Percentiles rank a stretch among this genome's conserved stretches.
Conservation (phyloP, 2,113 vertebrate genomes). For the Actinemys pallida region DNA sequence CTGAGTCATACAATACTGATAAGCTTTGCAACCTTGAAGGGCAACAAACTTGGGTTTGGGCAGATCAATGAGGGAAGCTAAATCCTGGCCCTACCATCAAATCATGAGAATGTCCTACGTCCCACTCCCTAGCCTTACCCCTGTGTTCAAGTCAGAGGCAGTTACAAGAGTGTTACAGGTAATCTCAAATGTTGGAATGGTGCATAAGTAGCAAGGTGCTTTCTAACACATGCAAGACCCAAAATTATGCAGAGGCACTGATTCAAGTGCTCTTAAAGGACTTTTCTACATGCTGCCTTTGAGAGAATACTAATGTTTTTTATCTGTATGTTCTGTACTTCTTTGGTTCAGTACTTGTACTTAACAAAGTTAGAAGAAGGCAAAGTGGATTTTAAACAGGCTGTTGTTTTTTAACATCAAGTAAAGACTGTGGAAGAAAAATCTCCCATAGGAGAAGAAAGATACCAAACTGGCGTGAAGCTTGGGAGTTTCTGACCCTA, state of each 20-base stretch:
- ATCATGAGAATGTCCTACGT: background rate
- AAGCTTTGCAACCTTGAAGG: background rate
- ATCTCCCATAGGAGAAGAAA: background rate
- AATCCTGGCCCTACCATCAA: background rate
- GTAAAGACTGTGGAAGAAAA: background rate
- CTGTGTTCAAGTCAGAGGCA: background rate
- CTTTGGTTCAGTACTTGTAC: background rate
- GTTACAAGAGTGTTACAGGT: background rate
- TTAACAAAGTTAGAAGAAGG: background rate
- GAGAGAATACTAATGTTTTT: background rate
- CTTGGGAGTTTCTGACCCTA: background rate
- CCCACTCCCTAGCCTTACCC: background rate
- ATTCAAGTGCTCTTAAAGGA: background rate
- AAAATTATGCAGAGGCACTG: background rate
- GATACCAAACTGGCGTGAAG: background rate
- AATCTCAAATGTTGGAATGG: background rate
- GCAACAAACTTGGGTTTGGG: background rate
- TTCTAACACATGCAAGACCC: background rate
- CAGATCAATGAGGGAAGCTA: background rate
- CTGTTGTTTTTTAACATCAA: background rate
- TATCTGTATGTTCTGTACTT: background rate
- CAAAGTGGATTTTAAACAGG: background rate
- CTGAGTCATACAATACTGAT: background rate
- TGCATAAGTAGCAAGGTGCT: background rate
- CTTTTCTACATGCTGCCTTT: accelerated